Percentiles rank a stretch among this genome's conserved stretches.
phyloP scores from a whole-genome alignment of 2,888 invertebrate genomes.

The Aporophyla lueneburgensis region DNA sequence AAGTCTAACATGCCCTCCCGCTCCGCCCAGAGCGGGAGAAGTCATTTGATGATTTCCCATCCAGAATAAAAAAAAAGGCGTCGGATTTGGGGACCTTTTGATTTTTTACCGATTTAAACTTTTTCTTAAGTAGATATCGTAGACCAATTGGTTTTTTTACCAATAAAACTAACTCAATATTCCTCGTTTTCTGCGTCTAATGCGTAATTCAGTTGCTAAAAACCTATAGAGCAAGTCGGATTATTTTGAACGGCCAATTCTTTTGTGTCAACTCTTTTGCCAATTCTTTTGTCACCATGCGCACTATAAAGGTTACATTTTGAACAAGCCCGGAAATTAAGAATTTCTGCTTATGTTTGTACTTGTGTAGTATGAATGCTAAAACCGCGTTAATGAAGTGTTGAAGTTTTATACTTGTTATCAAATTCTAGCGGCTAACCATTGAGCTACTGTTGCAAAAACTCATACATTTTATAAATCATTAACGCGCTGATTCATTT shows the following conservation, averaged over 20 bases:
- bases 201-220: background rate
- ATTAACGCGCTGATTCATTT: background rate
- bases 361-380: background rate
- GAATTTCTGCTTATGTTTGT: background rate
- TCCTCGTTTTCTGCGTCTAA: background rate
- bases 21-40: no score
- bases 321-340: background rate
- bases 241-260: background rate
- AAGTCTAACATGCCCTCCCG: no score
- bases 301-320: background rate
- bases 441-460: constrained; percentile 7
- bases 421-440: background rate
- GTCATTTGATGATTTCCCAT: no score
- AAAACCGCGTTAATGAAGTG: background rate
- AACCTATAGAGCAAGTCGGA: background rate
- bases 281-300: background rate
- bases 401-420: constrained; percentile 2
- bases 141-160: constrained; percentile 1
- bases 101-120: no score
- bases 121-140: no score
- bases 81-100: background rate
- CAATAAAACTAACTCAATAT: no score
- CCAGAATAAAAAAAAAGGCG: no score
- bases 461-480: background rate
- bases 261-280: background rate